These are phyloP conservation scores for Heliconius cydno DNA, from an alignment of 2,888 invertebrate species.

Conservation along the genomic window DNA sequence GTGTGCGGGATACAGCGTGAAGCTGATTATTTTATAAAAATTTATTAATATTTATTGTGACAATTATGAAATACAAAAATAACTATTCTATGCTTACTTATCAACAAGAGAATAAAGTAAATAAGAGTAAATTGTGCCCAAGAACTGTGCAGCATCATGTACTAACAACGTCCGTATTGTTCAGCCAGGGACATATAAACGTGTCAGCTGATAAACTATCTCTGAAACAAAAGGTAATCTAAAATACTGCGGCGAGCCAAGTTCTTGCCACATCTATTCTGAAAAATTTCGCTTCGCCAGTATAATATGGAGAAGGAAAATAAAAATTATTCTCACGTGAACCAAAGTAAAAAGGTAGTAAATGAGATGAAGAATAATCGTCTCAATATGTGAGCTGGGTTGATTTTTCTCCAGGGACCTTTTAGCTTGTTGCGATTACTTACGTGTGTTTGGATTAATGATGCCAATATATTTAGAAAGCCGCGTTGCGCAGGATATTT, in stretches of 20 bases:
- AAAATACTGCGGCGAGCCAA: slow-evolving; percentile 35
- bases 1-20: too few species aligned
- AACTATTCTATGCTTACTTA: neutral
- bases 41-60: neutral
- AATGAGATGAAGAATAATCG: slow-evolving; percentile 78
- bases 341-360: slow-evolving; percentile 70
- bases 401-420: slow-evolving; percentile 67
- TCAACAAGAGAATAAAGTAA: slow-evolving; percentile 19
- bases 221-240: slow-evolving; percentile 39
- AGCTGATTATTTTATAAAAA: neutral
- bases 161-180: slow-evolving; percentile 33
- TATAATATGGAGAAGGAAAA: slow-evolving; percentile 48
- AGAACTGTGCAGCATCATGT: slow-evolving; percentile 24
- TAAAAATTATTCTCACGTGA: slow-evolving; percentile 67
- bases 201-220: slow-evolving; percentile 36
- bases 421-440: slow-evolving; percentile 57
- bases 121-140: slow-evolving; percentile 24
- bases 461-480: slow-evolving; percentile 59
- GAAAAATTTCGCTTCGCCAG: slow-evolving; percentile 37
- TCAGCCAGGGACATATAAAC: slow-evolving; percentile 35
- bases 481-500: slow-evolving; percentile 47
- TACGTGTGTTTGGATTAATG: slow-evolving; percentile 66
- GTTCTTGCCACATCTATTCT: slow-evolving; percentile 31
- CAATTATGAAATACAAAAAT: neutral
- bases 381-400: slow-evolving; percentile 73